Evolutionary conservation across 1,140 invertebrate genomes (phyloP).

Genomic region (Bombus turneri): DNA sequence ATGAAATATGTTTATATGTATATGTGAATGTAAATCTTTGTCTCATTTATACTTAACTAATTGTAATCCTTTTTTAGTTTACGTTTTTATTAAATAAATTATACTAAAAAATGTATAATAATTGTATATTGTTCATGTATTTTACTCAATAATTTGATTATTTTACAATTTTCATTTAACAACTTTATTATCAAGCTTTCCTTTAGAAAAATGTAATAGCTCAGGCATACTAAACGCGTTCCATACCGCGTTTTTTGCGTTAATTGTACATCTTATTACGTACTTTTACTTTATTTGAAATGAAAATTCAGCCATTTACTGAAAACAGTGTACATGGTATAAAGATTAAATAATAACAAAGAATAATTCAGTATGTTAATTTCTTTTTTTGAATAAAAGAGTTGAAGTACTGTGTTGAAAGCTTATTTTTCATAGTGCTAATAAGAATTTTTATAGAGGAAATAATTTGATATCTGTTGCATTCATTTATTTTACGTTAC

Average conservation of each 20-base stretch:
- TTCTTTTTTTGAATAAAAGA: not conserved
- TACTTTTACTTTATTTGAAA: too few relatives aligned
- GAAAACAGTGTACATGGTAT: too few relatives aligned
- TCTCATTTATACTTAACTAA: conserved; percentile 35
- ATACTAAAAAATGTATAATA: not conserved
- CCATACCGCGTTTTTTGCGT: too few relatives aligned
- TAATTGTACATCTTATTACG: too few relatives aligned
- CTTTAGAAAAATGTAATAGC: not conserved
- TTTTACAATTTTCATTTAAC: not conserved
- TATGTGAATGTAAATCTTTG: conserved; percentile 3
- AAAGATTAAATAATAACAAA: too few relatives aligned
- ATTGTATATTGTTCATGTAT: not conserved
- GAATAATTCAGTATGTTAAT: not conserved
- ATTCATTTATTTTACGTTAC: conserved; percentile 17
- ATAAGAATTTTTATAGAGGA: not conserved
- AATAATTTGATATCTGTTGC: not conserved
- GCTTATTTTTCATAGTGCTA: not conserved
- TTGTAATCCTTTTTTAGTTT: conserved; percentile 19
- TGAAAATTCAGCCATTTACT: too few relatives aligned
- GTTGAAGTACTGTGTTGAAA: not conserved
- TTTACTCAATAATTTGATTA: not conserved
- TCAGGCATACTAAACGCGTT: not conserved
- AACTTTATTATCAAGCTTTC: not conserved
- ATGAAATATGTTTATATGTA: conserved; percentile 14
- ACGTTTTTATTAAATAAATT: conserved; percentile 48